Conservation (phyloP, 2,113 vertebrate genomes). For the Paratilapia polleni region DNA sequence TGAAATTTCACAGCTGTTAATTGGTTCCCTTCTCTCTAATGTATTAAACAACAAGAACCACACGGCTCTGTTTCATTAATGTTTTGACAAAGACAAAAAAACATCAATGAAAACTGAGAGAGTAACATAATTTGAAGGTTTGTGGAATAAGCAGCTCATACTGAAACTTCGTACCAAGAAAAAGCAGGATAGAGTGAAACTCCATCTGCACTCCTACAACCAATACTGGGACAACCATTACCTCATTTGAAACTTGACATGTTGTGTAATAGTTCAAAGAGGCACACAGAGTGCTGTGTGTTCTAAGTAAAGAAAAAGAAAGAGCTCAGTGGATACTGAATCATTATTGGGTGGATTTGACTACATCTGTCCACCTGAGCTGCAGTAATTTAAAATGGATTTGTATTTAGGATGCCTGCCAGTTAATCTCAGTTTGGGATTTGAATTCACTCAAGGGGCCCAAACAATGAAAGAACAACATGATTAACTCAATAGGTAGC, state of each 20-base stretch:
- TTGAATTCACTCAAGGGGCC: constrained; percentile 3
- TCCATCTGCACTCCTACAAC: constrained; percentile 13
- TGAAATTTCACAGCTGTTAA: constrained; percentile 1
- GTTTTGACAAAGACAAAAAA: constrained; percentile 17
- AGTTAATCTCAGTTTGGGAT: constrained; percentile 38
- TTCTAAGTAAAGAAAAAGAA: background rate
- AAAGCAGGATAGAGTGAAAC: background rate
- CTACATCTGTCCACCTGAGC: constrained; percentile 20
- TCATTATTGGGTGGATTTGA: constrained; percentile 18
- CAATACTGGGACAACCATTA: background rate
- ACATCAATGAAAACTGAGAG: background rate
- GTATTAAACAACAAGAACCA: constrained; percentile 33
- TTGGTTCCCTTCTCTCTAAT: background rate
- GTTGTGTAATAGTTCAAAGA: constrained; percentile 9
- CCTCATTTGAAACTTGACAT: constrained; percentile 13
- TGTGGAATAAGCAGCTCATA: background rate
- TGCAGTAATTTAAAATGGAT: background rate
- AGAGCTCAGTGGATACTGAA: background rate
- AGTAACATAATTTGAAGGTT: background rate
- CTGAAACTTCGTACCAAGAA: background rate
- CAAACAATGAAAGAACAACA: constrained; percentile 20
- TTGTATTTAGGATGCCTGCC: constrained; percentile 17
- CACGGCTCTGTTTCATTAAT: background rate
- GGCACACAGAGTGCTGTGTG: background rate
- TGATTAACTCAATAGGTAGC: constrained; percentile 17